These are phyloP conservation scores for Sphaerodactylus townsendi DNA, from an alignment of 2,113 vertebrate genomes.

Conservation along the genomic window DNA sequence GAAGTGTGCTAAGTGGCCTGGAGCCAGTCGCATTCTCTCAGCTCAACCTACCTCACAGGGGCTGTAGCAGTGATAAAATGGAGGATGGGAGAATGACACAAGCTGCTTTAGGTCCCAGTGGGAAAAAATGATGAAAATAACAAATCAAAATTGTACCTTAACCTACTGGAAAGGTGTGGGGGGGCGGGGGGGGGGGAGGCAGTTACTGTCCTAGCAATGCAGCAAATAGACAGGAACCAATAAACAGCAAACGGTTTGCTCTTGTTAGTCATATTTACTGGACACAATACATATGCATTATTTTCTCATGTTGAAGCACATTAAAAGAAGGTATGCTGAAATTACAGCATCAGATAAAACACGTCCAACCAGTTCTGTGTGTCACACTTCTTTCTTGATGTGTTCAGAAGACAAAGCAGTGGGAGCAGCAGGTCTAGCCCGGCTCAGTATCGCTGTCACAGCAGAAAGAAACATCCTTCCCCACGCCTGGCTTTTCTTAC, in stretches of 20 bases:
- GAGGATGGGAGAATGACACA: too few species aligned
- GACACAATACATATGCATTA: background rate
- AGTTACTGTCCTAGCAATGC: background rate
- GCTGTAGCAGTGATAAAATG: too few species aligned
- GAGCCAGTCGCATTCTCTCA: too few species aligned
- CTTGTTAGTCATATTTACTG: background rate
- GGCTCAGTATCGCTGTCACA: background rate
- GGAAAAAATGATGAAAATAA: too few species aligned
- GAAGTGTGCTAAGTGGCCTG: too few species aligned
- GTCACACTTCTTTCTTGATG: background rate
- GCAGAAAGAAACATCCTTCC: background rate
- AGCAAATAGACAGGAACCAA: background rate
- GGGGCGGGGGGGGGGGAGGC: background rate
- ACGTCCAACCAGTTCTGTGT: accelerated
- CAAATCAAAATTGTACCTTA: background rate
- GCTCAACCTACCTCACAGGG: too few species aligned
- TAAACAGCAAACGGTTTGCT: background rate
- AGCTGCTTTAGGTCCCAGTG: too few species aligned
- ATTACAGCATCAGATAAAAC: background rate
- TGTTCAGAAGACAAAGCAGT: background rate
- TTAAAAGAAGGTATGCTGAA: background rate
- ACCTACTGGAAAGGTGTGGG: background rate
- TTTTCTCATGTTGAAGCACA: background rate
- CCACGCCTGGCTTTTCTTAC: background rate
- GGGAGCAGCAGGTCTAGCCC: background rate